phyloP scores from a whole-genome alignment of 2,113 vertebrate genomes.

The Alaudala cheleensis region DNA sequence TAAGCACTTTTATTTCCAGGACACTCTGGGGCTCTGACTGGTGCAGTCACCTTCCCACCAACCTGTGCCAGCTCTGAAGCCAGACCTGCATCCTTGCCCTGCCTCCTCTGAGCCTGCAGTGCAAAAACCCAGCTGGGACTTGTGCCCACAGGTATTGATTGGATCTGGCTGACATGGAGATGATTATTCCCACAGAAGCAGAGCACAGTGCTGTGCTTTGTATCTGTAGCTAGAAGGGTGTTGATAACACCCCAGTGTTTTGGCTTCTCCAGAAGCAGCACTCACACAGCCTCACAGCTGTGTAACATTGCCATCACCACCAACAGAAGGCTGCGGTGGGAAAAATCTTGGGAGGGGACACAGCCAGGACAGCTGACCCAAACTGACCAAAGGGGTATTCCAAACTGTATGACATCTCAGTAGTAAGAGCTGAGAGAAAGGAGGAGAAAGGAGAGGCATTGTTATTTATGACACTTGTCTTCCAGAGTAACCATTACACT shows the following conservation, averaged over 20 bases:
- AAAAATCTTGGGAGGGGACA: not conserved
- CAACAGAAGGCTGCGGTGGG: not conserved
- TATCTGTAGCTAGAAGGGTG: not conserved
- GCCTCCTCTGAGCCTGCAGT: not conserved
- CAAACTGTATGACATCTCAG: not conserved
- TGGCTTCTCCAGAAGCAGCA: not conserved
- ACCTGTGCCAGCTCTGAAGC: fast-evolving
- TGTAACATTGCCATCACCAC: not conserved
- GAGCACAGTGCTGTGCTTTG: not conserved
- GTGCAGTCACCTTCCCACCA: not conserved
- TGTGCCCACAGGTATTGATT: not conserved
- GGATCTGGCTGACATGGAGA: not conserved
- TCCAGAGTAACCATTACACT: not conserved
- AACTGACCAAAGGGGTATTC: not conserved
- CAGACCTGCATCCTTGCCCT: not conserved
- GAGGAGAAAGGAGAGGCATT: not conserved
- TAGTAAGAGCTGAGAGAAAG: not conserved
- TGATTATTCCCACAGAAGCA: not conserved
- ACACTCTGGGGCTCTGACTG: fast-evolving
- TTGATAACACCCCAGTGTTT: not conserved
- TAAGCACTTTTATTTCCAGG: not conserved
- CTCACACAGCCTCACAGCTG: not conserved
- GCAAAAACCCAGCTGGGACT: not conserved
- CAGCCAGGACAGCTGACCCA: not conserved
- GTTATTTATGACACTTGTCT: not conserved